These are phyloP conservation scores for Malurus elegans DNA, from an alignment of 2,113 vertebrate genomes.

Conservation along the genomic window DNA sequence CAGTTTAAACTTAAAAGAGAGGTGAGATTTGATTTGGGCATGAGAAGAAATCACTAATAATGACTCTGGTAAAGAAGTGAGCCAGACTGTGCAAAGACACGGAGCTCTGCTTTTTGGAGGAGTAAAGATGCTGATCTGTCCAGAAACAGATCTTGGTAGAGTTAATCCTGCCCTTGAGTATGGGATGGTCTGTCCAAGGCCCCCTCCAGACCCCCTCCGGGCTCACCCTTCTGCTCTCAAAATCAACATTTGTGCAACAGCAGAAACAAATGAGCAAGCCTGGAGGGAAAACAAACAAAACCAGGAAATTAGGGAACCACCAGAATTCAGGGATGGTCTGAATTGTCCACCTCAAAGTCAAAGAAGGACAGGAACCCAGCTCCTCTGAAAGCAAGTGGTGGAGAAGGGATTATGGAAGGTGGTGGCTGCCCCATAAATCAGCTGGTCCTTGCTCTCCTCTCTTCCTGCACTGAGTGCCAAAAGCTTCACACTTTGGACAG, in stretches of 20 bases:
- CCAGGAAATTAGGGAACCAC: background rate
- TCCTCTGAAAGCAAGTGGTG: background rate
- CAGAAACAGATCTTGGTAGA: background rate
- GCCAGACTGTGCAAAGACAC: background rate
- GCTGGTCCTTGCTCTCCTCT: background rate
- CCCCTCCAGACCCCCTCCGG: background rate
- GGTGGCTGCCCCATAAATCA: background rate
- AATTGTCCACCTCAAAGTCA: background rate
- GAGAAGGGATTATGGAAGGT: background rate
- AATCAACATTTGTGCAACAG: background rate
- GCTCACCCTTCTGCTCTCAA: background rate
- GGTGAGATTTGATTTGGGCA: background rate
- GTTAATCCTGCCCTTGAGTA: background rate
- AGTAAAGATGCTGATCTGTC: background rate
- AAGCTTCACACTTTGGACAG: background rate
- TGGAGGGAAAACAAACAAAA: background rate
- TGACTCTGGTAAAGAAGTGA: background rate
- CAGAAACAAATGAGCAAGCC: background rate
- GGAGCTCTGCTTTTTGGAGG: background rate
- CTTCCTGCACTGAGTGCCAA: background rate
- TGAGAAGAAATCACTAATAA: background rate
- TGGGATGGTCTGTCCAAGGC: background rate
- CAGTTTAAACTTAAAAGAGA: background rate
- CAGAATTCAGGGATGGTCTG: background rate
- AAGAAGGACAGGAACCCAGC: background rate